A percentile compares a stretch with the other conserved stretches of the same genome.
These are phyloP conservation scores for Teleogryllus occipitalis DNA, from an alignment of 1,140 invertebrate genomes.

Conservation along the genomic window DNA sequence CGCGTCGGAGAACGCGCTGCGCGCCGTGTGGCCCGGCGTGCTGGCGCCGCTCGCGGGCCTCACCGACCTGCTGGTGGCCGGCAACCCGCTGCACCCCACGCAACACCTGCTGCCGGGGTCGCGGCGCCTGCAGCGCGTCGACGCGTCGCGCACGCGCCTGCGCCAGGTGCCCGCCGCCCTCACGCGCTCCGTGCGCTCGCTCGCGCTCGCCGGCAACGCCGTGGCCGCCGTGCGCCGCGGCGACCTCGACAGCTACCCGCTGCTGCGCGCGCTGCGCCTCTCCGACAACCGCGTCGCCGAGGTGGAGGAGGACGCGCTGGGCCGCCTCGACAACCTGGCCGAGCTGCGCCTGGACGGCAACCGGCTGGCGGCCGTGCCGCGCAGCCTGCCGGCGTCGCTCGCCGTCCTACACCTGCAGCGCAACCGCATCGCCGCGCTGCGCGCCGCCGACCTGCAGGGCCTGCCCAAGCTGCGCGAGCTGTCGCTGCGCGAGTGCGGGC, in stretches of 20 bases:
- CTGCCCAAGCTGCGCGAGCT: constrained; percentile 61
- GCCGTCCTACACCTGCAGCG: constrained; percentile 51
- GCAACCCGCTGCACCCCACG: constrained; percentile 51
- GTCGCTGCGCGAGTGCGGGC: constrained; percentile 56
- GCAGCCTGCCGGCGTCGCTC: constrained; percentile 53
- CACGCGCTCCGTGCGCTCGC: constrained; percentile 71
- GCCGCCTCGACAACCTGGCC: constrained; percentile 67
- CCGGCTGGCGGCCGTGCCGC: constrained; percentile 52
- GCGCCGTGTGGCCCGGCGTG: constrained; percentile 54
- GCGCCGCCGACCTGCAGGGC: constrained; percentile 55
- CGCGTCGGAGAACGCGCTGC: constrained; percentile 66
- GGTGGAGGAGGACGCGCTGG: constrained; percentile 80
- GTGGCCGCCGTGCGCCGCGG: constrained; percentile 64
- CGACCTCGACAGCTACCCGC: constrained; percentile 82
- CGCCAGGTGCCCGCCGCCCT: constrained; percentile 62
- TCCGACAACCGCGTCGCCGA: constrained; percentile 64
- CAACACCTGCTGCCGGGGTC: constrained; percentile 51
- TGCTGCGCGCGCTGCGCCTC: constrained; percentile 71
- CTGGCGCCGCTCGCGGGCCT: constrained; percentile 60
- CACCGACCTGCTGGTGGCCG: constrained; percentile 63
- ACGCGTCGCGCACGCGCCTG: constrained; percentile 59
- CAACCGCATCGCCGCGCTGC: constrained; percentile 58
- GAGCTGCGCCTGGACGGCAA: constrained; percentile 75
- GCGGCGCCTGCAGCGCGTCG: constrained; percentile 48
- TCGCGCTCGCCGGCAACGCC: constrained; percentile 53